A percentile compares a stretch with the other conserved stretches of the same genome.
These are phyloP conservation scores for Phalacrocorax brasilianus DNA, from an alignment of 2,113 vertebrate species.

Conservation along the genomic window DNA sequence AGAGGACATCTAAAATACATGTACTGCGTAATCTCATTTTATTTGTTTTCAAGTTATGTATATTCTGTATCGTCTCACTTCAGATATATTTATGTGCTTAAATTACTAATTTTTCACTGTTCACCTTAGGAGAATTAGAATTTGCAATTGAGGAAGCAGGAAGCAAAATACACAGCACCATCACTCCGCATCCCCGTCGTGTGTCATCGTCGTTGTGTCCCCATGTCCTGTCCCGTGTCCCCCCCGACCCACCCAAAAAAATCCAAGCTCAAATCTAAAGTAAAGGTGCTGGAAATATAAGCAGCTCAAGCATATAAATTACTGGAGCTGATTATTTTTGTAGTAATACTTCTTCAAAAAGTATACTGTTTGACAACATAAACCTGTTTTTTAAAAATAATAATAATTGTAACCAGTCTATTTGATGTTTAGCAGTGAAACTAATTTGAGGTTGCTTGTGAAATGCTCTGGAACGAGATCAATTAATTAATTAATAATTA, in stretches of 20 bases:
- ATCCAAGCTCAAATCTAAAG: not conserved
- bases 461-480: not conserved
- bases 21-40: not conserved
- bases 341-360: not conserved
- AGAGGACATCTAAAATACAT: slow-evolving; percentile 11
- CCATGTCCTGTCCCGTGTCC: too few relatives aligned
- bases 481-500: not conserved
- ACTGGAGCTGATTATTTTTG: not conserved
- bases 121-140: slow-evolving; percentile 4
- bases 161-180: not conserved
- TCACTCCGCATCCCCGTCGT: too few relatives aligned
- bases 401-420: not conserved
- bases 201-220: too few relatives aligned
- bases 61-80: slow-evolving; percentile 24
- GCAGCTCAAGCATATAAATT: not conserved
- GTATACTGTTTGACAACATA: not conserved
- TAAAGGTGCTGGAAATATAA: not conserved
- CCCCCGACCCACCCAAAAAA: not conserved
- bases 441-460: not conserved
- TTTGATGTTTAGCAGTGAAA: not conserved
- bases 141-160: not conserved
- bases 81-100: not conserved
- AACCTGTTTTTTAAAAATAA: not conserved
- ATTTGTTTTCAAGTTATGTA: slow-evolving; percentile 36
- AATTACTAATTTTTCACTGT: not conserved